phyloP scores from a whole-genome alignment of 2,113 vertebrate genomes.

The Oreochromis aureus region DNA sequence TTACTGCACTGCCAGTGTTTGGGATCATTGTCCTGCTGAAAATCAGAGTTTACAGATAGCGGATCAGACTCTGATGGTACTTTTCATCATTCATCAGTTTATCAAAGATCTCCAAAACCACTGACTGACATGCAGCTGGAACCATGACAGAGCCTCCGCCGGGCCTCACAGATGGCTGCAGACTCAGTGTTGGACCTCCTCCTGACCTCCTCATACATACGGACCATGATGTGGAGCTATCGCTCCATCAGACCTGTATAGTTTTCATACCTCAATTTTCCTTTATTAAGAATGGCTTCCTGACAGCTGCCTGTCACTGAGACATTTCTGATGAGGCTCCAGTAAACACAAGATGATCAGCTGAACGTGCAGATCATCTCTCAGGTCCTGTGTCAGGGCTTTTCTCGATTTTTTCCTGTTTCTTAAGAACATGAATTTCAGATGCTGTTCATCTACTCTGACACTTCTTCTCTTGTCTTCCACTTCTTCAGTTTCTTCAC shows the following conservation, averaged over 20 bases:
- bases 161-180: not conserved
- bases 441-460: not conserved
- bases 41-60: not conserved
- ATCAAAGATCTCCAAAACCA: not conserved
- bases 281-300: not conserved
- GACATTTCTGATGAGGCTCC: not conserved
- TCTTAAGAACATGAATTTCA: not conserved
- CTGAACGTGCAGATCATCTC: not conserved
- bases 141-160: not conserved
- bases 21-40: not conserved
- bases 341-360: not conserved
- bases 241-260: not conserved
- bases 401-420: accelerated
- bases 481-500: not conserved
- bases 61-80: accelerated
- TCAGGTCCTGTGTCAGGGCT: not conserved
- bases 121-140: not conserved
- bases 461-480: not conserved
- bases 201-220: not conserved
- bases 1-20: not conserved
- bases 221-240: not conserved
- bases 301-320: not conserved
- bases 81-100: not conserved
- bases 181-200: not conserved
- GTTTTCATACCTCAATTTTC: accelerated